A percentile compares a stretch with the other conserved stretches of the same genome.
Conservation (phyloP, 2,888 invertebrate species). For the Hedychridium roseum region DNA sequence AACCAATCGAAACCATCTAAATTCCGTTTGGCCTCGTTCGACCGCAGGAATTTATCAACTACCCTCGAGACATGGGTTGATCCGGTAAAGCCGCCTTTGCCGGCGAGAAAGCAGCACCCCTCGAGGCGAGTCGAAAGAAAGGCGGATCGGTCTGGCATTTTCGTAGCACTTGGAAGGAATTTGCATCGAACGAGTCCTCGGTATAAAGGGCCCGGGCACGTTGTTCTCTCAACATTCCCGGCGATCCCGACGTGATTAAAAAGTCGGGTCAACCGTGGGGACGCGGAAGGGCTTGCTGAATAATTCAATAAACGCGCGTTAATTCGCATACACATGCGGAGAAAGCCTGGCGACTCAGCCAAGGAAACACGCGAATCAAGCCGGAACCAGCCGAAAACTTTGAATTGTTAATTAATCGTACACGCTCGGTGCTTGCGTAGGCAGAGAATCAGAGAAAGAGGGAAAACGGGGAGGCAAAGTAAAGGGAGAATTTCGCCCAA, state of each 20-base stretch:
- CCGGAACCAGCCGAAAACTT: constrained; percentile 27
- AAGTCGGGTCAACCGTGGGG: constrained; percentile 7
- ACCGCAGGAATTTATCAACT: no score
- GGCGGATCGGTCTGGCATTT: constrained; percentile 12
- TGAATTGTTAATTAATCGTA: constrained; percentile 35
- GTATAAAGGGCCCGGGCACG: constrained; percentile 29
- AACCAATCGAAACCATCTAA: no score
- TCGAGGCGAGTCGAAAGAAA: no score
- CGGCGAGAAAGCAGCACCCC: no score
- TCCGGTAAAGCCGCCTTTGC: no score
- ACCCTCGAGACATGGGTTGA: no score
- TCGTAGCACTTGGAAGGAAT: constrained; percentile 28
- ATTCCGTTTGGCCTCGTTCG: no score
- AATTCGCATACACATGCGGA: constrained; percentile 37
- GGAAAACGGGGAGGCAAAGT: no score
- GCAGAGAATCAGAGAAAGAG: no score
- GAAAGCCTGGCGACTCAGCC: constrained; percentile 6
- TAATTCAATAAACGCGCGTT: constrained; percentile 40
- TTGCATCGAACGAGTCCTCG: constrained; percentile 30
- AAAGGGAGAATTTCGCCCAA: no score
- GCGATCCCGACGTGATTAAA: constrained; percentile 18
- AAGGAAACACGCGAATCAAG: constrained; percentile 21
- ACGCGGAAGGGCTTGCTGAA: constrained; percentile 29
- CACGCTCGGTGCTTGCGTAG: constrained; percentile 12
- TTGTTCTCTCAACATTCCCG: constrained; percentile 23